Percentiles rank a stretch among this genome's conserved stretches.
phyloP scores from a whole-genome alignment of 1,140 invertebrate species.

The Yoshiicerus persimilis region DNA sequence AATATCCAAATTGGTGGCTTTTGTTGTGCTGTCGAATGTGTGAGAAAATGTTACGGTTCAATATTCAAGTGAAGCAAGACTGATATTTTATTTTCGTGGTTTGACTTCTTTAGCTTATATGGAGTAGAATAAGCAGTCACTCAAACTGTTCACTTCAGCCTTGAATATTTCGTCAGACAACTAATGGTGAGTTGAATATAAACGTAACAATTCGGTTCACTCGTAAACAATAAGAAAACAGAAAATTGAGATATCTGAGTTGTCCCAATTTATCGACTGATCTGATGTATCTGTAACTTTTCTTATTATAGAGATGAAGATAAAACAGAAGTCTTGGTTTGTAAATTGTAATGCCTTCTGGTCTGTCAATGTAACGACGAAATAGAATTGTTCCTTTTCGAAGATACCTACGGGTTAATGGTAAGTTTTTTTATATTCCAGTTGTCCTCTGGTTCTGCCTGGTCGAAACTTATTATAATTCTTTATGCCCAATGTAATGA shows the following conservation, averaged over 20 bases:
- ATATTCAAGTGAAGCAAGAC: background rate
- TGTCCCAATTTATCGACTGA: background rate
- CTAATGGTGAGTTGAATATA: background rate
- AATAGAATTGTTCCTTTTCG: background rate
- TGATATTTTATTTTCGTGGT: background rate
- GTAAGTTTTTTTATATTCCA: background rate
- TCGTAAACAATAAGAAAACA: constrained; percentile 2
- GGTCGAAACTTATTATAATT: background rate
- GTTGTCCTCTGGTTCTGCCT: background rate
- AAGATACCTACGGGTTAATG: too few species aligned
- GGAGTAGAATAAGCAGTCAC: background rate
- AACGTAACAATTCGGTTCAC: background rate
- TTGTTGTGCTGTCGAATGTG: constrained; percentile 6
- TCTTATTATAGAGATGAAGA: background rate
- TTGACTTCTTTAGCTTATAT: background rate
- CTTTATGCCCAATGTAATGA: background rate
- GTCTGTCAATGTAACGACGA: background rate
- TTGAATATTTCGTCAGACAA: background rate
- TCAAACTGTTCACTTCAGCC: background rate
- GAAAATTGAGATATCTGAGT: constrained; percentile 11
- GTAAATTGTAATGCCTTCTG: background rate
- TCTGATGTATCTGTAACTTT: background rate
- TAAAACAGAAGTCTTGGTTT: background rate
- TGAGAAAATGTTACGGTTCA: constrained; percentile 11
- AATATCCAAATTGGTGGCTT: constrained; percentile 3